Evolutionary conservation across 2,888 invertebrate genomes (phyloP).

Genomic region (Aphodius sticticus): DNA sequence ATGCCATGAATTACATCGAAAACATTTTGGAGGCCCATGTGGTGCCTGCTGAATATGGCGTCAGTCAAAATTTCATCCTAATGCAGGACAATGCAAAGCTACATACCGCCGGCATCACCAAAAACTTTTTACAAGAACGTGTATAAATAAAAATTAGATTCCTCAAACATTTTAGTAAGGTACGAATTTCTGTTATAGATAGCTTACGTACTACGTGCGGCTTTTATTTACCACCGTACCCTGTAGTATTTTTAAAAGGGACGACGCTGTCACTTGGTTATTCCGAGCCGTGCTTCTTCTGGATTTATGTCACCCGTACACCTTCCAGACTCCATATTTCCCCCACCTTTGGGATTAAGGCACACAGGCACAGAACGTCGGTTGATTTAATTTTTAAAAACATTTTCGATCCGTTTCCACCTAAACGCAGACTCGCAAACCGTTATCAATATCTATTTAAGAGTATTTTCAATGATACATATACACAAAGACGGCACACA

Average conservation of each 20-base stretch:
- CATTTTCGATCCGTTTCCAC: neutral
- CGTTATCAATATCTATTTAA: neutral
- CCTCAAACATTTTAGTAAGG: neutral
- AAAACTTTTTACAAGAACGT: too few relatives aligned
- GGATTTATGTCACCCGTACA: neutral
- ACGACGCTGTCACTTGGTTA: neutral
- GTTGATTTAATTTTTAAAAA: constrained; percentile 4
- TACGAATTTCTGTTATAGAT: neutral
- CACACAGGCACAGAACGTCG: neutral
- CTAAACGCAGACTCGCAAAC: neutral
- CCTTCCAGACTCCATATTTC: neutral
- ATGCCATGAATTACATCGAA: too few relatives aligned
- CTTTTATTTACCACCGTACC: neutral
- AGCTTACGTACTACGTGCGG: neutral
- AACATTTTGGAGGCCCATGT: too few relatives aligned
- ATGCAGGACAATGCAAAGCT: too few relatives aligned
- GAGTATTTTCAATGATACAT: neutral
- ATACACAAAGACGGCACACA: neutral
- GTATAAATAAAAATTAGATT: too few relatives aligned
- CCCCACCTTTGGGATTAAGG: neutral
- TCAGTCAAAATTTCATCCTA: too few relatives aligned
- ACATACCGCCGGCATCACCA: too few relatives aligned
- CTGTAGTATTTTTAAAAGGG: constrained; percentile 4
- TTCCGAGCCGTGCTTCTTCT: neutral
- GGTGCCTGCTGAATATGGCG: too few relatives aligned